Conservation (phyloP, 2,888 invertebrate species). For the Vanessa cardui region DNA sequence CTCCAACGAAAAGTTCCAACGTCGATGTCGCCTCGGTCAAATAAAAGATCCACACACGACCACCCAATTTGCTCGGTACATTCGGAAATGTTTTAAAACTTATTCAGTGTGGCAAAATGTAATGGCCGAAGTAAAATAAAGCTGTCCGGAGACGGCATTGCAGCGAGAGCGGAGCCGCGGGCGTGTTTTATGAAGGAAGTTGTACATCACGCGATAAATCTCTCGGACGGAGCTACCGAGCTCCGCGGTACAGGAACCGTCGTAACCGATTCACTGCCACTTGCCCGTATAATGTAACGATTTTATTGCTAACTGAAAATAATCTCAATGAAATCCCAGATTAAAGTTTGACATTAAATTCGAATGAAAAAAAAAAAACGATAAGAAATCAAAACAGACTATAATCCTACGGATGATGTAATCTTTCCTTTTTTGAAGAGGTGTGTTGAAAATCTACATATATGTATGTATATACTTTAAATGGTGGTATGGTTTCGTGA, state of each 20-base stretch:
- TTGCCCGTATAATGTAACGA: too few relatives aligned
- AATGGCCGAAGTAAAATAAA: slow-evolving; percentile 43
- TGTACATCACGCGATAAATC: slow-evolving; percentile 73
- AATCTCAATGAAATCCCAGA: too few relatives aligned
- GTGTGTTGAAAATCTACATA: too few relatives aligned
- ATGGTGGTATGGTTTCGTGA: too few relatives aligned
- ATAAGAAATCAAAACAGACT: too few relatives aligned
- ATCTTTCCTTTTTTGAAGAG: too few relatives aligned
- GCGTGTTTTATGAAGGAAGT: slow-evolving; percentile 73
- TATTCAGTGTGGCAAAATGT: slow-evolving; percentile 31
- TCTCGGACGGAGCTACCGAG: slow-evolving; percentile 52
- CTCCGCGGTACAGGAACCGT: slow-evolving; percentile 42
- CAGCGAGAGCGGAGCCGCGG: slow-evolving; percentile 41
- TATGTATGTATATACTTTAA: too few relatives aligned
- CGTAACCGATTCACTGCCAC: neutral
- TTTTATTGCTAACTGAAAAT: too few relatives aligned
- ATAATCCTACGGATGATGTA: too few relatives aligned
- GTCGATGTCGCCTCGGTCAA: neutral
- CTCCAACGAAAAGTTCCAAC: neutral
- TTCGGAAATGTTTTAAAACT: slow-evolving; percentile 15
- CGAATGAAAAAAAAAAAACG: too few relatives aligned
- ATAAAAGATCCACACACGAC: slow-evolving; percentile 1
- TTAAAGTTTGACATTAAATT: too few relatives aligned
- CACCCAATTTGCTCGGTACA: slow-evolving; percentile 11
- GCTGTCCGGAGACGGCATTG: slow-evolving; percentile 31